These are phyloP conservation scores for Drosophila helvetica DNA, from an alignment of 2,888 invertebrate species.

Conservation along the genomic window DNA sequence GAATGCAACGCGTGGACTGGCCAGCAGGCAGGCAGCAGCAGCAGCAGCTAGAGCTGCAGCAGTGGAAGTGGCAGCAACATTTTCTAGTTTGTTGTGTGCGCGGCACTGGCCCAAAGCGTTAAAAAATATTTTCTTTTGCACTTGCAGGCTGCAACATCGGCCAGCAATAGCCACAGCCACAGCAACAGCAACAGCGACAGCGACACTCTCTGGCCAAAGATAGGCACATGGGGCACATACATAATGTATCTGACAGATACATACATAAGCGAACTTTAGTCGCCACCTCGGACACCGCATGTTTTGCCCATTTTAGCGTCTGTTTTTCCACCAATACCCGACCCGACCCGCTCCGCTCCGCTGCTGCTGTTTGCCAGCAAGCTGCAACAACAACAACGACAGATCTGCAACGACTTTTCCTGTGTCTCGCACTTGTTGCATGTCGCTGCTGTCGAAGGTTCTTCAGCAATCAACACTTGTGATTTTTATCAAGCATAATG, in stretches of 20 bases:
- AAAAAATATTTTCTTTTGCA: conserved; percentile 80
- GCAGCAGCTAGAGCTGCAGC: conserved; percentile 34
- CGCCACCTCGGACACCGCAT: conserved; percentile 66
- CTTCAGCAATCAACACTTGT: conserved; percentile 78
- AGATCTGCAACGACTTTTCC: conserved; percentile 64
- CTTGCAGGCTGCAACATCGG: conserved; percentile 60
- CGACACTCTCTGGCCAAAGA: conserved; percentile 47
- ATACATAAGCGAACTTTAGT: conserved; percentile 69
- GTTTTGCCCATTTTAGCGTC: conserved; percentile 79
- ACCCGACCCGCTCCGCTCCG: too few species aligned
- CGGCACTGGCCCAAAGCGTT: conserved; percentile 63
- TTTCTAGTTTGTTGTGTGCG: conserved; percentile 65
- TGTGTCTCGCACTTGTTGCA: conserved; percentile 73
- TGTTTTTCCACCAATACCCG: conserved; percentile 58
- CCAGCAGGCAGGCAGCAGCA: conserved; percentile 42
- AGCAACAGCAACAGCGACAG: conserved; percentile 35
- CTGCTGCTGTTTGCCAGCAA: conserved; percentile 43
- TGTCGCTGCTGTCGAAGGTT: conserved; percentile 45
- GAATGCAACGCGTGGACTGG: conserved; percentile 73
- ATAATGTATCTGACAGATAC: conserved; percentile 76
- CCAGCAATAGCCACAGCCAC: too few species aligned
- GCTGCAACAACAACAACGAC: conserved; percentile 36
- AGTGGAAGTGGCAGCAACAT: conserved; percentile 29
- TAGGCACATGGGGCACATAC: conserved; percentile 50
- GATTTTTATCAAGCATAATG: conserved; percentile 79